phyloP scores from a whole-genome alignment of 2,113 vertebrate species.

The Phoenicopterus ruber region DNA sequence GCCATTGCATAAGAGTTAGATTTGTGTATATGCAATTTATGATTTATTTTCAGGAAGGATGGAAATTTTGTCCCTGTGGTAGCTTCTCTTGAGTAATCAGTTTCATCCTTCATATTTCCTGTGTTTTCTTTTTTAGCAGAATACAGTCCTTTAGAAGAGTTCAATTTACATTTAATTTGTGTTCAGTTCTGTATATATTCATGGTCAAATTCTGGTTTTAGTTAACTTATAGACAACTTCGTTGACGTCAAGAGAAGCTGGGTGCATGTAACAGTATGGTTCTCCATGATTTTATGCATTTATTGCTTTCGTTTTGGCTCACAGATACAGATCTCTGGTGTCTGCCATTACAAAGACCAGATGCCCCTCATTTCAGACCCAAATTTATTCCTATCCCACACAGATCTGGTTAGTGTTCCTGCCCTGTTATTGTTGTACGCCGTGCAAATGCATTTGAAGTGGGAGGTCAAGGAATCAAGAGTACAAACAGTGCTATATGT shows the following conservation, averaged over 20 bases:
- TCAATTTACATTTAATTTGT: not conserved
- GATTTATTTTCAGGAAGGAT: slow-evolving; percentile 17
- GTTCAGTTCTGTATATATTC: not conserved
- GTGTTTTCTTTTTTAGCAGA: slow-evolving; percentile 6
- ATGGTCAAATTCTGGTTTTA: not conserved
- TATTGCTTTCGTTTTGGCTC: not conserved
- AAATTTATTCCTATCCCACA: not conserved
- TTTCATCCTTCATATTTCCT: not conserved
- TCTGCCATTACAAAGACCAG: not conserved
- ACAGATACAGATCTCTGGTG: not conserved
- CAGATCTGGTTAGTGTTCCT: not conserved
- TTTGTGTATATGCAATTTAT: not conserved
- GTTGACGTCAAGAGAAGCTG: not conserved
- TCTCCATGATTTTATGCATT: not conserved
- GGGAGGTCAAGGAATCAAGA: not conserved
- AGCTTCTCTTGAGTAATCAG: not conserved
- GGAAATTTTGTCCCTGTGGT: not conserved
- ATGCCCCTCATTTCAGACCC: slow-evolving; percentile 29
- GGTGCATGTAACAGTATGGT: not conserved
- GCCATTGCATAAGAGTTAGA: not conserved
- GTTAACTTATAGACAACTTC: not conserved
- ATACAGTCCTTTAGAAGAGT: not conserved
- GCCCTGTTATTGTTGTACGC: not conserved
- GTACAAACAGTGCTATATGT: accelerated
- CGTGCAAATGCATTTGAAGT: not conserved